Evolutionary conservation across 2,113 vertebrate species (phyloP).

Genomic region (Atherinomorus stipes): DNA sequence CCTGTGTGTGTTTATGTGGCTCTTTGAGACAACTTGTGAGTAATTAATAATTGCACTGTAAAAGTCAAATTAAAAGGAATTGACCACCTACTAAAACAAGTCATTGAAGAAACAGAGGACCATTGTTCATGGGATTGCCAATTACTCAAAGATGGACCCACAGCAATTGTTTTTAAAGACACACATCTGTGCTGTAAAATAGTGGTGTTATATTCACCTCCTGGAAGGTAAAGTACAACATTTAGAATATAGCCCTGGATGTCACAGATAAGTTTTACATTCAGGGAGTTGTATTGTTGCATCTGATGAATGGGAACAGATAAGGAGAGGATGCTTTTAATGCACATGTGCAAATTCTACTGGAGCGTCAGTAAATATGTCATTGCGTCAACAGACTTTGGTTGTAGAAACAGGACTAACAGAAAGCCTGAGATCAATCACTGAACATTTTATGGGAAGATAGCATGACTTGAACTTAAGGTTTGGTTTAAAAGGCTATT

Average conservation of each 20-base stretch:
- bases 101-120: neutral
- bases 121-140: neutral
- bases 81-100: neutral
- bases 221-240: neutral
- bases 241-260: constrained; percentile 5
- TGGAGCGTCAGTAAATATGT: constrained; percentile 7
- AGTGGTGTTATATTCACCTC: neutral
- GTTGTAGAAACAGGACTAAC: neutral
- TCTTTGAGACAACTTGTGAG: too few relatives aligned
- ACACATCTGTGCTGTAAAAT: neutral
- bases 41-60: neutral
- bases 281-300: constrained; percentile 3
- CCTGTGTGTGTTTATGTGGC: too few relatives aligned
- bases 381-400: neutral
- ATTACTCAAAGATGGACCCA: neutral
- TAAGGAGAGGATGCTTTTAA: neutral
- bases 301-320: constrained; percentile 7
- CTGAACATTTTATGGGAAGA: neutral
- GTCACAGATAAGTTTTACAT: neutral
- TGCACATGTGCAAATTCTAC: neutral
- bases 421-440: neutral
- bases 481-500: too few relatives aligned
- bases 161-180: neutral
- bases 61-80: neutral
- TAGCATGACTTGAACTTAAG: neutral